Base-by-base conservation (phyloP, 2,113 vertebrate genomes). In the Rhea americana region DNA sequence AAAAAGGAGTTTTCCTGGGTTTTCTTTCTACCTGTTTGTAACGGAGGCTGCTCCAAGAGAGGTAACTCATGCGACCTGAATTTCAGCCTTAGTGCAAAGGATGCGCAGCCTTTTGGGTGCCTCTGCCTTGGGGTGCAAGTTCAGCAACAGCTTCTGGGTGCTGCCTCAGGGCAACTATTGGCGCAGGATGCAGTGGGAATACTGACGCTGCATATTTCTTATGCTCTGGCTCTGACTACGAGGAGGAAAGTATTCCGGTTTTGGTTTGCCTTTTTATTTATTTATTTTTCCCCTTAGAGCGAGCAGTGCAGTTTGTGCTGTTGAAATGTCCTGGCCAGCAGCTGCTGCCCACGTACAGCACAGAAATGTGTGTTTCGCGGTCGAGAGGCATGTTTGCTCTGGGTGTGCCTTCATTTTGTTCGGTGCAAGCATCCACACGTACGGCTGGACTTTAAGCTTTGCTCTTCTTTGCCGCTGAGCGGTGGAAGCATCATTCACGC, bases 321-420 rank as follows among this genome's bases (percentile, higher is more conserved):
- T 77, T 92, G 35, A 91, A 85, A 87, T 71, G 73, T 48, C 73
- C 75, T 1, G 79, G 87, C 74, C 91, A 92, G 85, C 73, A 89
- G 47, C 28, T 51, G 82, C 85, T 93, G 82, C 94, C 95, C 94
- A 96, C 68, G 28, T 82, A 74, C 14, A 77, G 91, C 87, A 81
- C n/a, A 55, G 73, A 63, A 63, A 55, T 9, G 72, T 89, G 93
- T 92, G 93, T 85, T 95, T 83, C 80, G 94, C 81, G 96, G 96
- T 87, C 87, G 11, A 35, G 25, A 47, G 82, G 41, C 85, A 17
- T 67, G 82, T 76, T 63, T 61, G 65, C 63, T 59, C 76, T 43
- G 87, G 87, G 85, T 35, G 93, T 92, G 93, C 76, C 55, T 22
- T 41, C 20, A 37, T 53, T 85, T 55, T 47, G 20, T 79, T 85